Conservation (phyloP, 64 coral and sea anemone genomes). For the Montipora sp. region DNA sequence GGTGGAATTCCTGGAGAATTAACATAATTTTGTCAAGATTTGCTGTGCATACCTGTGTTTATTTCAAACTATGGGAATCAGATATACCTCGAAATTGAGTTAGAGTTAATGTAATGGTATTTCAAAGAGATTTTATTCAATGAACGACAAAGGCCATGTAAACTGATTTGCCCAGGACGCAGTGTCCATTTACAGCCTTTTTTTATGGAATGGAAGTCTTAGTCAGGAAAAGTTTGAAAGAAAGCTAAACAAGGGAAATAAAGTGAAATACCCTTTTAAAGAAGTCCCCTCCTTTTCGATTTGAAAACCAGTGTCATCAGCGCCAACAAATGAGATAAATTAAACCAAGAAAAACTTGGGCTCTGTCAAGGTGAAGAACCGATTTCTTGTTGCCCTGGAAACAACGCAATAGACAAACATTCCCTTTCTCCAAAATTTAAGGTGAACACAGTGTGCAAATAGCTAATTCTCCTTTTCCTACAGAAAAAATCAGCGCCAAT, state of each 20-base stretch:
- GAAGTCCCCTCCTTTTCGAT: background rate
- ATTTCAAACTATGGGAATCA: no score
- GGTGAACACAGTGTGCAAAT: no score
- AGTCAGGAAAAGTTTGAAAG: background rate
- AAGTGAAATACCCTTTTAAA: background rate
- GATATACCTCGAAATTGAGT: no score
- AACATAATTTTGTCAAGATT: no score
- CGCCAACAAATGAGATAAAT: background rate
- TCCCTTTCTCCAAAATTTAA: no score
- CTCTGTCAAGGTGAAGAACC: background rate
- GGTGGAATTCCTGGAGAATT: no score
- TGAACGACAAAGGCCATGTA: no score
- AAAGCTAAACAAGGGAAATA: background rate
- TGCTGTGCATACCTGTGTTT: no score
- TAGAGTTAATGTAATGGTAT: no score
- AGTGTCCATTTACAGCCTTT: no score
- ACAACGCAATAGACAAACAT: background rate
- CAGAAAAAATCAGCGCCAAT: background rate
- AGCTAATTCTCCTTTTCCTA: background rate
- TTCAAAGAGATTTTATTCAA: no score
- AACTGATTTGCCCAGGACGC: no score
- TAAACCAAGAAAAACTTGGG: background rate
- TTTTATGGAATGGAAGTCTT: background rate
- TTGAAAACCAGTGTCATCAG: background rate
- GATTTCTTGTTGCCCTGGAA: slow-evolving; percentile 4